Conservation (phyloP, 2,888 invertebrate species). For the Oscheius myriophilus region DNA sequence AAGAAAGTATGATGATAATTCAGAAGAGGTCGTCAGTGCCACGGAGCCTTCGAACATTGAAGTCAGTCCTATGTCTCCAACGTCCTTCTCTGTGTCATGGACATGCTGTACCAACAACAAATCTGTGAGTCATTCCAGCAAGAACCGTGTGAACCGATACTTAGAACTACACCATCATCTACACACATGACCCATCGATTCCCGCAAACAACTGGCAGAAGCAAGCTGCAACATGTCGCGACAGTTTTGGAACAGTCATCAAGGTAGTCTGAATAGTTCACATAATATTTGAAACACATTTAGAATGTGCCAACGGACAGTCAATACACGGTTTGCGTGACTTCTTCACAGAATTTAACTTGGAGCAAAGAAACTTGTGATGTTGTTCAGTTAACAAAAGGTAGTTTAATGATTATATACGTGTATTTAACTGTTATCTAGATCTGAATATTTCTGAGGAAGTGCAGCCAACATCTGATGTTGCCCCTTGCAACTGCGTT, state of each 20-base stretch:
- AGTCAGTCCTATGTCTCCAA: conserved; percentile 56
- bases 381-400: conserved; percentile 40
- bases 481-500: conserved; percentile 58
- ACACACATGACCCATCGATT: conserved; percentile 57
- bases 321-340: conserved; percentile 64
- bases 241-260: conserved; percentile 55
- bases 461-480: conserved; percentile 34
- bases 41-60: conserved; percentile 62
- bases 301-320: conserved; percentile 56
- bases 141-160: conserved; percentile 12
- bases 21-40: conserved; percentile 3
- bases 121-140: conserved; percentile 39
- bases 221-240: conserved; percentile 53
- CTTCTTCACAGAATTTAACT: conserved; percentile 48
- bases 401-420: conserved; percentile 27
- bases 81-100: conserved; percentile 63
- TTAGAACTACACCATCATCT: conserved; percentile 63
- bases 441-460: conserved; percentile 56
- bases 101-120: conserved; percentile 67
- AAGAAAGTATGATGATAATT: background rate
- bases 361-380: conserved; percentile 54
- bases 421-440: conserved; percentile 16
- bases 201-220: conserved; percentile 58
- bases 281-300: background rate
- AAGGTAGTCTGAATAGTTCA: conserved; percentile 21